Conservation (phyloP, 2,113 vertebrate species). For the Brachypodius melanocephalos region DNA sequence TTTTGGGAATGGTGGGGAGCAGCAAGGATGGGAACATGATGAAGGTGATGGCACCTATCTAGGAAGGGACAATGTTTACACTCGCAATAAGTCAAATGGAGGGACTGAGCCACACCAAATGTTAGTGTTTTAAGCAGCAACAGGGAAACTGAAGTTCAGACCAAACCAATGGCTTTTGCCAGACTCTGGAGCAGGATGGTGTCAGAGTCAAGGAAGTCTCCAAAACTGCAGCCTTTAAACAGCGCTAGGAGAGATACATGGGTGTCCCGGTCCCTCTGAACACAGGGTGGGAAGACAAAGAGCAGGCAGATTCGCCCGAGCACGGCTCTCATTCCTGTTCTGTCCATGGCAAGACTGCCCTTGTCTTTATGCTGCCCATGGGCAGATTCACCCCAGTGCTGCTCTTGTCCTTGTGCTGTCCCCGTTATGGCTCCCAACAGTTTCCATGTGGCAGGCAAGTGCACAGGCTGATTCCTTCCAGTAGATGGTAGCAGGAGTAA, state of each 20-base stretch:
- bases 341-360: background rate
- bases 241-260: background rate
- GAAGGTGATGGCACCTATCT: background rate
- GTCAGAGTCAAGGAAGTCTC: background rate
- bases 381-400: background rate
- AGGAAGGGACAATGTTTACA: background rate
- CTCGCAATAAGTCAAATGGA: background rate
- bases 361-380: background rate
- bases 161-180: background rate
- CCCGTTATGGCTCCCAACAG: background rate
- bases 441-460: background rate
- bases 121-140: background rate
- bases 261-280: rapidly evolving
- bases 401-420: background rate
- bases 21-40: background rate
- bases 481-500: conserved; percentile 57
- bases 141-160: background rate
- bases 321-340: rapidly evolving
- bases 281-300: background rate
- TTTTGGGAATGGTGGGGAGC: background rate
- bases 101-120: background rate
- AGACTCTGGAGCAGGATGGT: background rate
- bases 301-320: rapidly evolving
- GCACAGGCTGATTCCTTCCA: conserved; percentile 51
- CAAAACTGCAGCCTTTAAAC: background rate